phyloP scores from a whole-genome alignment of 2,797 vertebrate genomes.

The Myiotriccus ornatus region DNA sequence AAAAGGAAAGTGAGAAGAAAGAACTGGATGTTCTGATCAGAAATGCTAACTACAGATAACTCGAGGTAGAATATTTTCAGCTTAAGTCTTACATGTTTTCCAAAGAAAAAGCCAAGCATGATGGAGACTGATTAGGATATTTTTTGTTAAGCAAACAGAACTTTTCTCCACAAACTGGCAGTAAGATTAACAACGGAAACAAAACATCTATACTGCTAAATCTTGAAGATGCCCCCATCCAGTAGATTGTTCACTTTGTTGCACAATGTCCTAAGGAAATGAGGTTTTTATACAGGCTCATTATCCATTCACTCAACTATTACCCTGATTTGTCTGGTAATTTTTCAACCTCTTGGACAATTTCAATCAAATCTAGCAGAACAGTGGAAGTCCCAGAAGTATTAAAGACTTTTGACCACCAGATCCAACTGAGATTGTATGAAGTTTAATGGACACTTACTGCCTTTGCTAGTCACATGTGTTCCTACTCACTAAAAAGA shows the following conservation, averaged over 20 bases:
- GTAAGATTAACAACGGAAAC: not conserved
- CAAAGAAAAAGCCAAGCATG: not conserved
- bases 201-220: not conserved
- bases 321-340: not conserved
- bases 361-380: not conserved
- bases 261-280: not conserved
- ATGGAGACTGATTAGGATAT: not conserved
- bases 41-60: slow-evolving; percentile 52
- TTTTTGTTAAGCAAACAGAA: not conserved
- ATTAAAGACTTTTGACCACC: not conserved
- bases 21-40: slow-evolving; percentile 53
- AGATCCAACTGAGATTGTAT: not conserved
- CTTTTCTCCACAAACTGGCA: not conserved
- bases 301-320: not conserved
- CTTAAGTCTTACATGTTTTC: slow-evolving; percentile 21
- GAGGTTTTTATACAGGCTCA: not conserved
- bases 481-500: not conserved
- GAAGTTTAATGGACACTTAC: not conserved
- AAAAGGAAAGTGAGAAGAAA: slow-evolving; percentile 59
- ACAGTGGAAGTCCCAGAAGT: not conserved
- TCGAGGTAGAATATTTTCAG: not conserved
- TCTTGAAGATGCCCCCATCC: not conserved
- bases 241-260: not conserved
- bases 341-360: not conserved
- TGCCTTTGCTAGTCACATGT: not conserved